Base-by-base conservation (phyloP, 2,113 vertebrate species). In the Aegotheles bennettii region DNA sequence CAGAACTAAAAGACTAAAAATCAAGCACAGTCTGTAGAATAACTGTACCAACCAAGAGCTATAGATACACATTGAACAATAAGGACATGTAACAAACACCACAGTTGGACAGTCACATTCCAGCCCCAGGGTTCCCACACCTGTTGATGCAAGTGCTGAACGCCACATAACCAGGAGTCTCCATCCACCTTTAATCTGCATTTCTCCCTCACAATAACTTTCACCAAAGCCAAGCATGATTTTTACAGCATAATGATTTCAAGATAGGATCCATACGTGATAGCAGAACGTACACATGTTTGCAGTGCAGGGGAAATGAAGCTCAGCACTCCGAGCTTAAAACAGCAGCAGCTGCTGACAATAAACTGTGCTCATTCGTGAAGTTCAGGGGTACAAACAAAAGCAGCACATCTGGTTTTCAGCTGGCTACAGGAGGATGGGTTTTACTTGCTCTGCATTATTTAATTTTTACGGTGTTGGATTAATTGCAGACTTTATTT, bases 311-410 rank as follows among this genome's bases (percentile, higher is more conserved):
- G 28, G 65, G 70, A 93, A 87, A 48, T 10, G n/a, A 95, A 87
- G 65, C 81, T 91, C 78, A 63, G 78, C 57, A 79, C 65, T 81
- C 51, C 0, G 3, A 84, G 57, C 45, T 63, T 15, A 42, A 59
- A 84, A 68, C 64, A 90, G 94, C 92, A 92, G 85, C 89, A 86
- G 84, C 77, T 87, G 86, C 93, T 81, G 80, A 90, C 94, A 71
- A 64, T 89, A 76, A 95, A 90, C 57, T 77, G 77, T 45, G 76
- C 67, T 96, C 57, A 36, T 64, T 87, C 26, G 28, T 90, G 95
- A 77, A 86, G 68, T 56, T 71, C 69, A 83, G 70, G 91, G 89
- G 82, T 82, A 84, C 60, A 94, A 91, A 93, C 83, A 95, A 95
- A 91, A 84, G 80, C 43, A 94, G 85, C 38, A 83, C 93, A 59